Percentiles rank a stretch among this genome's conserved stretches.
Evolutionary conservation across 1,140 invertebrate species (phyloP).

Genomic region (Mamestra configurata): DNA sequence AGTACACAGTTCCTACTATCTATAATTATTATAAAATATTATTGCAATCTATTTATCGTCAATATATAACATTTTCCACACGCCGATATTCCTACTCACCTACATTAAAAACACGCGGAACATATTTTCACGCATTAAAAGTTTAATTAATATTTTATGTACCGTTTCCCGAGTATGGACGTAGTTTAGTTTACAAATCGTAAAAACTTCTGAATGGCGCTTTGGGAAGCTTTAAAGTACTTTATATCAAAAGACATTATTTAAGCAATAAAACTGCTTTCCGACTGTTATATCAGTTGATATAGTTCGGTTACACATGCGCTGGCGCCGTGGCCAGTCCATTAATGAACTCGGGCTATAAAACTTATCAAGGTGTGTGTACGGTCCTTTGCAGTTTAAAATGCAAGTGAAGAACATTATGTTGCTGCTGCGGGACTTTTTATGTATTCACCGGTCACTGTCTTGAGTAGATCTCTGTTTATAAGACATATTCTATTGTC

Average conservation of each 20-base stretch:
- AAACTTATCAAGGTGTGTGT: neutral
- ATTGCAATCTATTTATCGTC: neutral
- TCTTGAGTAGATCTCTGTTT: too few relatives aligned
- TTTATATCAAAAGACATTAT: slow-evolving; percentile 48
- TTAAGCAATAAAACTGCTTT: slow-evolving; percentile 41
- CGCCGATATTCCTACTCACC: neutral
- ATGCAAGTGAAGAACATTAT: neutral
- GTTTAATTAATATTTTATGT: slow-evolving; percentile 46
- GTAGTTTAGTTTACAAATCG: slow-evolving; percentile 45
- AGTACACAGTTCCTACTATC: too few relatives aligned
- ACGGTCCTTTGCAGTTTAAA: neutral
- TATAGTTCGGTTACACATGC: slow-evolving; percentile 4
- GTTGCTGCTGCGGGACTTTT: too few relatives aligned
- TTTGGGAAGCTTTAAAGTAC: slow-evolving; percentile 38
- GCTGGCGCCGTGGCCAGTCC: slow-evolving; percentile 1
- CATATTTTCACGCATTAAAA: slow-evolving; percentile 22
- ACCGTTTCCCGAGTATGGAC: slow-evolving; percentile 17
- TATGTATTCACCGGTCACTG: too few relatives aligned
- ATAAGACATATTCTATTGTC: too few relatives aligned
- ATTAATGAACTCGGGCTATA: slow-evolving; percentile 4
- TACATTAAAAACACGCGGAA: slow-evolving; percentile 11
- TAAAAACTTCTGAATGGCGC: slow-evolving; percentile 44
- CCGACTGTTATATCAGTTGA: slow-evolving; percentile 32
- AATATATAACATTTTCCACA: neutral
- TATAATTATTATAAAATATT: neutral